phyloP scores from a whole-genome alignment of 1,140 invertebrate genomes.

The Cydia pomonella region DNA sequence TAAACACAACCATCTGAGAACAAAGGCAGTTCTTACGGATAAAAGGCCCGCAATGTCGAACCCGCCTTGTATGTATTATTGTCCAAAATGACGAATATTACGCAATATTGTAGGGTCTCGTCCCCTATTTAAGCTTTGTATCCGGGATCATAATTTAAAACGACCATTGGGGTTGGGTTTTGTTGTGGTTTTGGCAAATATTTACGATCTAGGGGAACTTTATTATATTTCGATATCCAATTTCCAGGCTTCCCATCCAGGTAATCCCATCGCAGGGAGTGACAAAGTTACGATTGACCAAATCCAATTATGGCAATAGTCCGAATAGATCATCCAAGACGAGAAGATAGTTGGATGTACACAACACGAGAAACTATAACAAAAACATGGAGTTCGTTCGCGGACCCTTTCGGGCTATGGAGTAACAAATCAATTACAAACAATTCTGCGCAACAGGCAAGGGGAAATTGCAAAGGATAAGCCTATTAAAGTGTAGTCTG shows the following conservation, averaged over 20 bases:
- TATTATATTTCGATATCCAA: neutral
- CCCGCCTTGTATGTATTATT: conserved; percentile 40
- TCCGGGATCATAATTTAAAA: conserved; percentile 37
- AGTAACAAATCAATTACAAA: conserved; percentile 59
- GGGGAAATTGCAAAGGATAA: conserved; percentile 42
- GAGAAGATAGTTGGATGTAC: conserved; percentile 12
- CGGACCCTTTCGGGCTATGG: neutral
- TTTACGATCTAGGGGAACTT: neutral
- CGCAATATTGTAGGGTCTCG: conserved; percentile 34
- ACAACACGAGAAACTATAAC: conserved; percentile 27
- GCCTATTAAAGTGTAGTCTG: conserved; percentile 48
- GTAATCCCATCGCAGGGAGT: conserved; percentile 4
- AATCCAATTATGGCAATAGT: conserved; percentile 21
- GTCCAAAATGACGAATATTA: conserved; percentile 47
- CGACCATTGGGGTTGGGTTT: neutral
- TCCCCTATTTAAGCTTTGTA: conserved; percentile 40
- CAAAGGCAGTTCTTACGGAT: conserved; percentile 47
- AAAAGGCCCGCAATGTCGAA: conserved; percentile 49
- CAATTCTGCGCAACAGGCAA: conserved; percentile 46
- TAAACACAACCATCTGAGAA: conserved; percentile 51
- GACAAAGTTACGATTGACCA: conserved; percentile 13
- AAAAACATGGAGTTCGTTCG: conserved; percentile 25
- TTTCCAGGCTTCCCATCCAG: neutral
- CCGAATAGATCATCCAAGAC: conserved; percentile 33
- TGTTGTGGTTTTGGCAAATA: neutral